These are phyloP conservation scores for Lepilemur septentrionalis DNA, from an alignment of 2,797 vertebrate species.

Conservation along the genomic window DNA sequence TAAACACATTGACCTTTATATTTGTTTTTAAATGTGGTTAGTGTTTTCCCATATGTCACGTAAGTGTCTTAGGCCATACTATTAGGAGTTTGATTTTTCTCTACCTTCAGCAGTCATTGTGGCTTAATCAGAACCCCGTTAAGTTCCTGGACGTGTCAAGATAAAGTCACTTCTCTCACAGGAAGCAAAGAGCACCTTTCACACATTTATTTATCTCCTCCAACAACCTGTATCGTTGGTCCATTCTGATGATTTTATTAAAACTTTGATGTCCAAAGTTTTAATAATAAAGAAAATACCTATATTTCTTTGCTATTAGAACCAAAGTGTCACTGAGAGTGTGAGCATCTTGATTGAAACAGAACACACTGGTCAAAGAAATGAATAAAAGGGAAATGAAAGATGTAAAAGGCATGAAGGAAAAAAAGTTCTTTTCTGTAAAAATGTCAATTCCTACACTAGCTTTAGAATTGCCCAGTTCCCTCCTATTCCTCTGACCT, in stretches of 20 bases:
- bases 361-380: neutral
- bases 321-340: neutral
- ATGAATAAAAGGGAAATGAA: neutral
- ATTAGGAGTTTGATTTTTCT: neutral
- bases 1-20: neutral
- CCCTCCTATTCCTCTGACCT: neutral
- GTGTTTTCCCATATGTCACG: neutral
- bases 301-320: neutral
- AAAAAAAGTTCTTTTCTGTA: neutral
- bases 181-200: neutral
- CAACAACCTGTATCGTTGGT: neutral
- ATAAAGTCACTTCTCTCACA: neutral
- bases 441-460: neutral
- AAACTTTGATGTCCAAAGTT: neutral
- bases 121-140: neutral
- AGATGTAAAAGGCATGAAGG: neutral
- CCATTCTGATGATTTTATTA: neutral
- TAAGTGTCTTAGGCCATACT: neutral
- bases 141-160: neutral
- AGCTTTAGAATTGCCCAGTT: neutral
- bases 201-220: neutral
- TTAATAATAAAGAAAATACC: neutral
- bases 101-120: neutral
- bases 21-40: neutral
- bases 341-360: conserved; percentile 20